Evolutionary conservation across 2,113 vertebrate species (phyloP).

Genomic region (Ammodytes dubius): DNA sequence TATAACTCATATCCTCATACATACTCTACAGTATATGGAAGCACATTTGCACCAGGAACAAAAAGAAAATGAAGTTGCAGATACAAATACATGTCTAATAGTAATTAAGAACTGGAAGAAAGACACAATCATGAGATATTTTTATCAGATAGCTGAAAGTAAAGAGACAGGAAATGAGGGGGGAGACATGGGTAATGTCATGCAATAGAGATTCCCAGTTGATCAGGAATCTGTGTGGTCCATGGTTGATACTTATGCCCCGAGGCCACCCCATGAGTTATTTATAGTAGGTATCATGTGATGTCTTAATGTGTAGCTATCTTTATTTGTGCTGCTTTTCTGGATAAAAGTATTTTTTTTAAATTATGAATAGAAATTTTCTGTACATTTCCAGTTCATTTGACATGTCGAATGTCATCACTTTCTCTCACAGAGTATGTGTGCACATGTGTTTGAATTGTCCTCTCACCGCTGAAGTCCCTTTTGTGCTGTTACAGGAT

Average conservation of each 20-base stretch:
- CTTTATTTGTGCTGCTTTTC: background rate
- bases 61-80: background rate
- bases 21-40: background rate
- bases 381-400: background rate
- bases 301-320: background rate
- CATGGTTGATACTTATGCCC: background rate
- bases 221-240: background rate
- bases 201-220: background rate
- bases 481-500: conserved; percentile 88
- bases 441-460: background rate
- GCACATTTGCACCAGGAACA: background rate
- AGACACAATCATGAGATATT: background rate
- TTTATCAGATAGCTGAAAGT: background rate
- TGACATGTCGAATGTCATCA: background rate
- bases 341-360: background rate
- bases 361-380: background rate
- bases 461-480: conserved; percentile 71
- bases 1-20: background rate
- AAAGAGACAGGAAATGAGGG: background rate
- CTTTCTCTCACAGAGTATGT: background rate
- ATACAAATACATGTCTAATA: background rate
- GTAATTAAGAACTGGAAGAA: background rate
- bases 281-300: background rate
- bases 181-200: background rate
- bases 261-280: background rate